Evolutionary conservation across 2,113 vertebrate genomes (phyloP).

Genomic region (Asarcornis scutulata): DNA sequence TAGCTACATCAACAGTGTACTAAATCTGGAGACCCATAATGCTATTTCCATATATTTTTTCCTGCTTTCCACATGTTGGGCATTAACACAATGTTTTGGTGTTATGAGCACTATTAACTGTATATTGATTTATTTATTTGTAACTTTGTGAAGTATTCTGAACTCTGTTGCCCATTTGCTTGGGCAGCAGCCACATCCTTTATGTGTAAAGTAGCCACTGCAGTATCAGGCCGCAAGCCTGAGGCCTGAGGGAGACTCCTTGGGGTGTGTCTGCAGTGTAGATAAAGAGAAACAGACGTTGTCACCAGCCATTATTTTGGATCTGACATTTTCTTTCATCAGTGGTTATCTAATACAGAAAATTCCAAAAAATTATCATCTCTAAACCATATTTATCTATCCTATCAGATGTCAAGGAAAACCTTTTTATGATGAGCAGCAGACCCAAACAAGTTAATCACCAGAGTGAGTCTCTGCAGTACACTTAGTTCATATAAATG

Average conservation of each 20-base stretch:
- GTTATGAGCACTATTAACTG: neutral
- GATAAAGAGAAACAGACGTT: neutral
- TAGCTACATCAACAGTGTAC: neutral
- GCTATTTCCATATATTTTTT: neutral
- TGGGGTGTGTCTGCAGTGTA: neutral
- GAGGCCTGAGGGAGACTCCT: neutral
- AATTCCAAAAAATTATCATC: neutral
- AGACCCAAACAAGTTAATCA: neutral
- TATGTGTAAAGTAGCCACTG: neutral
- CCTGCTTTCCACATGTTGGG: neutral
- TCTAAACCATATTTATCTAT: neutral
- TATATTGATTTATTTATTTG: neutral
- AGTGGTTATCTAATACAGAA: neutral
- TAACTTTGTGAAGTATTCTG: neutral
- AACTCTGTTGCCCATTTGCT: neutral
- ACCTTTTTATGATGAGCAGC: neutral
- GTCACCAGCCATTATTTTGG: neutral
- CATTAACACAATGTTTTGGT: neutral
- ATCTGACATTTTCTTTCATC: neutral
- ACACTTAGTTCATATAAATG: neutral
- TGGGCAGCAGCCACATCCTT: neutral
- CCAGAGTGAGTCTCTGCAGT: neutral
- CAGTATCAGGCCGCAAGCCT: neutral
- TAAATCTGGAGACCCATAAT: neutral
- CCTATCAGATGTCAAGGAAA: neutral